Base-by-base conservation (phyloP, 1,140 invertebrate genomes). In the Drosophila mojavensis region DNA sequence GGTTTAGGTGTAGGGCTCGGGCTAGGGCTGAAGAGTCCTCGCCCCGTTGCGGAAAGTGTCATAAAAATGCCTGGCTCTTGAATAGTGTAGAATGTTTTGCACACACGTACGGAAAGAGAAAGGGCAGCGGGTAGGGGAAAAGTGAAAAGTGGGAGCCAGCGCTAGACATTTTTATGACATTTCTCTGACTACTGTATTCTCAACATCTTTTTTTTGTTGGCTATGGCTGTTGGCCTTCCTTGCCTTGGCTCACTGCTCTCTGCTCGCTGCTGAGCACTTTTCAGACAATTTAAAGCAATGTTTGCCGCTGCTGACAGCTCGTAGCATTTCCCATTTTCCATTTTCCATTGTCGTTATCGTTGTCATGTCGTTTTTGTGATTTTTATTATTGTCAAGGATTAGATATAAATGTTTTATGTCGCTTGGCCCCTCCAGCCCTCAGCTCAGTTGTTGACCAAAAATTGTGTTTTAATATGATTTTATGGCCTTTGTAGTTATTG, bases 371-470 rank as follows among this genome's bases (percentile, higher is more conserved):
- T 83, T 77, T 84, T 65, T 80, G 60, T 89, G 88, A 82, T 91
- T 91, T 85, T 91, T 91, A 91, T 91, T 89, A 91, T 91, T 89
- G 84, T 84, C 89, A 89, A 91, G 89, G 89, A 91, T 91, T 88
- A 86, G 83, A 86, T 91, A 91, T 89, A 91, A 91, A 89, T 91
- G 76, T 91, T 91, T 91, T 91, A 91, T 85, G 71, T 47, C 53
- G 36, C n/a, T 20, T 5, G 11, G 15, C 43, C 58, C 58, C 61
- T 30, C 10, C n/a, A 9, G 5, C 13, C 53, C 9, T 17, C 17
- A 17, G 17, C 53, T 75, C 50, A 1, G n/a, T 62, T 54, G 51
- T 53, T 74, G 50, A 78, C 64, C 48, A 86, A 80, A 88, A 91
- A 91, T 84, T 91, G 83, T 76, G 72, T 91, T 91, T 91, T 91